Base-by-base conservation (phyloP, 2,888 invertebrate species). In the Aleiodes leptofemur region DNA sequence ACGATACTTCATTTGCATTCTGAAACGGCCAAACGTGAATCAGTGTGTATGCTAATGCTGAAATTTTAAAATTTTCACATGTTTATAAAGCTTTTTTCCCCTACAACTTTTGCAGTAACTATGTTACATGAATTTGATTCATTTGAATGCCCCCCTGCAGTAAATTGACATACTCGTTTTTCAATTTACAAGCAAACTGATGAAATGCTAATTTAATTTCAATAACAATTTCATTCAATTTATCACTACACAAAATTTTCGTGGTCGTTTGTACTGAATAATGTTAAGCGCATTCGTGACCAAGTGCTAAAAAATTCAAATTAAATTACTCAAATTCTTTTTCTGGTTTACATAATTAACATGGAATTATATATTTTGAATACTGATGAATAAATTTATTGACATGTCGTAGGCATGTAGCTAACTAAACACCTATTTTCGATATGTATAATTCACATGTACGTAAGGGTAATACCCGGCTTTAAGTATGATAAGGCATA, bases 401-500 rank as follows among this genome's bases (percentile, higher is more conserved):
- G 64, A 64, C 48, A 64, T n/a, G 3, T 6, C 6, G 31, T 48
- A 43, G 11, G 59, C 38, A 64, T 64, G 14, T n/a, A 43, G 43
- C 34, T 48, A 64, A 43, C 64, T 8, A 64, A 64, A 64, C 16
- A 43, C 64, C 64, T 14, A 64, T 48, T 43, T 23, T 48, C 64
- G 48, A 43, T 64, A 48, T 64, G 64, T 43, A 64, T 64, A 64
- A 64, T 64, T 43, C 43, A 64, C 64, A 43, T 64, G 64, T 64
- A 64, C 64, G 11, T 64, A 43, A 34, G 64, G 48, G 78, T 84
- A 83, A 80, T 77, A 69, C 80, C 80, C 70, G 69, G 83, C 84
- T 84, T 82, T 80, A 83, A 80, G 80, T 81, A 83, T 83, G 83
- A 84, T 85, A 84, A 84, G 82, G 80, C 81, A 78, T 76, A 79